Conservation (phyloP, 2,113 vertebrate species). For the Narcine bancroftii region DNA sequence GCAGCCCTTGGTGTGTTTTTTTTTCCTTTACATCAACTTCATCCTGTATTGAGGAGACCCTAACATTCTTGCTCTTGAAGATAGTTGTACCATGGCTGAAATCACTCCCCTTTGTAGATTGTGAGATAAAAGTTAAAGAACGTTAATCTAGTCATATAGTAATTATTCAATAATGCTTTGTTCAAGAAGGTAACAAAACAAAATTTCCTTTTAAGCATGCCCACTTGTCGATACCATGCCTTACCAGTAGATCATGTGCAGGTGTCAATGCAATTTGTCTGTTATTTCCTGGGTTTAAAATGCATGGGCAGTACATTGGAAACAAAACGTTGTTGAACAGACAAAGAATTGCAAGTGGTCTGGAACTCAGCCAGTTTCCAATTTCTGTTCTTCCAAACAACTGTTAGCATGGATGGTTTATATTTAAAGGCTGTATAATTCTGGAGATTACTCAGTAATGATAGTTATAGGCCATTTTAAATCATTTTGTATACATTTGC, state of each 20-base stretch:
- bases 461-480: not conserved
- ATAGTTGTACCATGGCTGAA: not conserved
- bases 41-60: not conserved
- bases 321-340: not conserved
- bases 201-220: not conserved
- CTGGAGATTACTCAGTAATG: not conserved
- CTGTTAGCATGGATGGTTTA: not conserved
- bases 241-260: not conserved
- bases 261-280: conserved; percentile 15
- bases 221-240: not conserved
- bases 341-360: conserved; percentile 27
- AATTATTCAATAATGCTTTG: not conserved
- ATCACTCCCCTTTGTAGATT: not conserved
- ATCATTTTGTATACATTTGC: not conserved
- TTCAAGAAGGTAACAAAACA: not conserved
- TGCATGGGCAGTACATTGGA: not conserved
- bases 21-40: not conserved
- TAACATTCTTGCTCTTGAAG: not conserved
- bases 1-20: not conserved
- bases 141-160: not conserved
- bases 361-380: conserved; percentile 21
- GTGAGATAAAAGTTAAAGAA: not conserved
- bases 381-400: not conserved
- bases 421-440: not conserved
- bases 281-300: not conserved